Evolutionary conservation across 2,113 vertebrate species (phyloP), one percentile per base, ranked within the genome.

Genomic region (Coturnix japonica): DNA sequence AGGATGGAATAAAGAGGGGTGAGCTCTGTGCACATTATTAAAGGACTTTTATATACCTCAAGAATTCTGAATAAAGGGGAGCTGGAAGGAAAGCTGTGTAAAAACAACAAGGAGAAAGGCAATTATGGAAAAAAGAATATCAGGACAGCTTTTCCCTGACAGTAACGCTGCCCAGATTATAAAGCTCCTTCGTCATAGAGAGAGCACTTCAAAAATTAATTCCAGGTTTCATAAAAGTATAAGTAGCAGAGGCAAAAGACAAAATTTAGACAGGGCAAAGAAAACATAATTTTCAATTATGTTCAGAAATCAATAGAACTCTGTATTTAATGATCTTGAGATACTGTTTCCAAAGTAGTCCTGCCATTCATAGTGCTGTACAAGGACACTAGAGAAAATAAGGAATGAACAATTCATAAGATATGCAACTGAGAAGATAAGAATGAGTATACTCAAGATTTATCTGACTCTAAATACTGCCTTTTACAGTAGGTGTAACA

Each of bases 41-140:
- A 83, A 79, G 35, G 13, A 53, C 26, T 3, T 67, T 83, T 74
- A 53, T 20, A 12, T 9, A 71, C 43, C 47, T 83, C 60, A 44
- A 79, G 35, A n/a, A 69, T 71, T 35, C 33, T 71, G 41, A 91
- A 37, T 51, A 71, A 78, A 31, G 31, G 8, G 5, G 18, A 71
- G 6, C 1, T 53, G 12, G 28, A 49, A 88, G 22, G 12, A 22
- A 91, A 89, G 35, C 8, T 75, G 30, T 33, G 44, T 9, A 30
- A 89, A 93, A 89, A 54, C 28, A 81, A 51, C 13, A 11, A 51
- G 22, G 33, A 26, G 37, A 91, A 67, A 88, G 15, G 63, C 33
- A 92, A 79, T 86, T 81, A 84, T 21, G 41, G 49, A 79, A 91
- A 91, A 89, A 86, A 61, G n/a, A 93, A 84, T 86, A 89, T 85